Evolutionary conservation across 2,113 vertebrate genomes (phyloP), one percentile per base, ranked within the genome.

Genomic region (Stegastes partitus): DNA sequence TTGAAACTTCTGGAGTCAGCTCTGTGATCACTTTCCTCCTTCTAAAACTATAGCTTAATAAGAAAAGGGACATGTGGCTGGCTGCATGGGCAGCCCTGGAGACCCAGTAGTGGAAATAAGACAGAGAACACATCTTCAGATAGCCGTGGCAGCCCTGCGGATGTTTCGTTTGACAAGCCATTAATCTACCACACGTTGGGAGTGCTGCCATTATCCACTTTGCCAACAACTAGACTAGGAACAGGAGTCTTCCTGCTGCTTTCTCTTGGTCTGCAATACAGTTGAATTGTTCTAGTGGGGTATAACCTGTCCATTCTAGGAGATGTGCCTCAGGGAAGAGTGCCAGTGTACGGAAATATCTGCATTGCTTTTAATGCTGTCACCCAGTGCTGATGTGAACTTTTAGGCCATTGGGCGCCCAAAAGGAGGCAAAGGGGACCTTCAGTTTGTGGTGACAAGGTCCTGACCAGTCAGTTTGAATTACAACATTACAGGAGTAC

Each of bases 141-240:
- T 83, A 78, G 55, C 83, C 21, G 75, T 72, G 72, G 78, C 78
- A 84, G 61, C 86, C 76, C 79, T 77, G 65, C 25, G 73, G 84
- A 88, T 82, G 77, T 88, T 90, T 83, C 63, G 47, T 72, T 74
- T 82, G 87, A 91, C 82, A 90, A 83, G 78, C 66, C 75, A 92
- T 93, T 91, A 74, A 89, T 93, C 92, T 89, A 61, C 26, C 7
- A 39, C 77, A 73, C 42, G 66, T 89, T 57, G 62, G 64, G 58
- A 74, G 63, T 16, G 74, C 77, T 59, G 85, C 77, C 53, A 72
- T 62, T 83, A 49, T 31, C 50, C 19, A 23, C 88, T 64, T 44
- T 6, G 21, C 63, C 74, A 73, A 85, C 76, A 79, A 58, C 75
- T 11, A 44, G 26, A 68, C 58, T n/a, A 50, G 39, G 50, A 75